Base-by-base conservation (phyloP, 30 jellyfish, hydroid and myxozoan genomes). In the Aurelia aurita region DNA sequence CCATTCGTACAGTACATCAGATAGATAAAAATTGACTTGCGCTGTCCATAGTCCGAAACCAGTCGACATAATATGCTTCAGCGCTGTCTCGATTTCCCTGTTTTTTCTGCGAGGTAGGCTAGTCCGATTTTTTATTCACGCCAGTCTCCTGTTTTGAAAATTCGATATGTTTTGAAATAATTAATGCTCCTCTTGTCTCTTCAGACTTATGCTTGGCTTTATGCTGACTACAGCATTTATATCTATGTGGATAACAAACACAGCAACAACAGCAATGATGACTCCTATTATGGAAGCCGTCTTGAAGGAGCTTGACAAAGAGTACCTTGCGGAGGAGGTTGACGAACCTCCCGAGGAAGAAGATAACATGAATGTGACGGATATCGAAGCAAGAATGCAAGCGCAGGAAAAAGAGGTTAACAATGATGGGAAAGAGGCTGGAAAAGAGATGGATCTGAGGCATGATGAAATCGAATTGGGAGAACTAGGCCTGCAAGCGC, bases 211-310 rank as follows among this genome's bases (percentile, higher is more conserved):
- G 93, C 75, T 84, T 44, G 98, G 97, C 20, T 95, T 95, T 55
- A 95, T 95, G 99, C 69, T 89, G 60, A 75, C 80, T 29, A 95
- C 99, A 35, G 99, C 98, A 12, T 86, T 95, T 69, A 78, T 95
- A 5, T 95, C 99, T 25, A 95, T 95, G 99, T 95, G 99, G 99
- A 95, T 95, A 18, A 89, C 98, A 14, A 95, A 95, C 67, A 95
- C 99, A 28, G 99, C 99, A 39, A 95, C 99, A 31, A 90, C 99
- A 13, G 99, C 99, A 23, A 95, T 95, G 99, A 95, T 95, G 99
- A 95, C 98, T 13, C 99, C 99, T 2, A 93, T 93, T 34, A 93
- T 93, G 98, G 98, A 93, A 58, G 98, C 98, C 34, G 98, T 93
- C 16, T 80, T 93, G 32, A 87, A 93, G 61, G 96, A 93, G 72